phyloP scores from a whole-genome alignment of 2,113 vertebrate species.

The Oreochromis tanganicae region DNA sequence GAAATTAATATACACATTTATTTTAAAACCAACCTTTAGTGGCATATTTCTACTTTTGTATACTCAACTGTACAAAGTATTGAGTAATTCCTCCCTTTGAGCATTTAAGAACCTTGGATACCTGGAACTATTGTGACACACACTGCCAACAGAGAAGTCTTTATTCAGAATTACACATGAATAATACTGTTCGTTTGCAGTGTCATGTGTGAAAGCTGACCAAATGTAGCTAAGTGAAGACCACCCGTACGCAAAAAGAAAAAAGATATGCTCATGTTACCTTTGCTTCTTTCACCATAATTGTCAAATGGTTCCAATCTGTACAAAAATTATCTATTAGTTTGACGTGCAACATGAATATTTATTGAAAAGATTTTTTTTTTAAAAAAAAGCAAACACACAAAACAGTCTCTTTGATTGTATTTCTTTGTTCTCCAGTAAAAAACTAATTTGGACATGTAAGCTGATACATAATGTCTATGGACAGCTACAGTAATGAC shows the following conservation, averaged over 20 bases:
- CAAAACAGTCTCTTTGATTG: not conserved
- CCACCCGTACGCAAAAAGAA: slow-evolving; percentile 54
- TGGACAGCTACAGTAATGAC: not conserved
- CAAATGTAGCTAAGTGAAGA: slow-evolving; percentile 41
- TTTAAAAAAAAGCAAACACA: not conserved
- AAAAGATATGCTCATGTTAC: not conserved
- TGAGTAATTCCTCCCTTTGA: slow-evolving; percentile 20
- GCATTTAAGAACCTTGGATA: slow-evolving; percentile 38
- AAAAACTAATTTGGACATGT: not conserved
- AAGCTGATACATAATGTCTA: not conserved
- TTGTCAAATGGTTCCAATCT: not conserved
- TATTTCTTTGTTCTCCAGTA: not conserved
- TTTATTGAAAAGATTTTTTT: not conserved
- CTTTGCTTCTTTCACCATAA: not conserved
- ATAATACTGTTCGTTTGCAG: slow-evolving; percentile 57
- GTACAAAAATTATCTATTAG: not conserved
- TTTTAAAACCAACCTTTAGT: not conserved
- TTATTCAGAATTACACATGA: slow-evolving; percentile 36
- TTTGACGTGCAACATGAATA: not conserved
- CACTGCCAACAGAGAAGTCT: slow-evolving; percentile 24
- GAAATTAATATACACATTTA: not conserved
- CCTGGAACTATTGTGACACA: slow-evolving; percentile 36
- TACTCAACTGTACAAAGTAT: slow-evolving; percentile 38
- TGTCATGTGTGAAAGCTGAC: slow-evolving; percentile 45
- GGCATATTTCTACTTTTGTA: slow-evolving; percentile 16